These are phyloP conservation scores for Pseudococcus longispinus DNA, from an alignment of 2,888 invertebrate genomes.

Conservation along the genomic window DNA sequence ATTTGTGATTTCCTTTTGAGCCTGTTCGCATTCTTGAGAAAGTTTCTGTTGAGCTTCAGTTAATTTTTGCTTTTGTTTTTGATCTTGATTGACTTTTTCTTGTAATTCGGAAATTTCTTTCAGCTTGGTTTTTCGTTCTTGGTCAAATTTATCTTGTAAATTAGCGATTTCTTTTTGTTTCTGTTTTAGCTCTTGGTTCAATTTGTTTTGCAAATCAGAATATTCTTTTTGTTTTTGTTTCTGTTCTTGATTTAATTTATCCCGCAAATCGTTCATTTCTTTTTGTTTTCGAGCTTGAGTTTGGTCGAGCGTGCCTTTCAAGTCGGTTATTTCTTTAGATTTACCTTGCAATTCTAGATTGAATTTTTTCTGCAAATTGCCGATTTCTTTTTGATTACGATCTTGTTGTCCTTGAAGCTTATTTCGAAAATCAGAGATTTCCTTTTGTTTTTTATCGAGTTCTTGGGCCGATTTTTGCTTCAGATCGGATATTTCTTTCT, in stretches of 20 bases:
- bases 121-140: neutral
- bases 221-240: slow-evolving; percentile 37
- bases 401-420: neutral
- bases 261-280: slow-evolving; percentile 18
- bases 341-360: neutral
- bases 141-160: neutral
- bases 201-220: neutral
- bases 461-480: neutral
- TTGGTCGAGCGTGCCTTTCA: neutral
- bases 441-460: neutral
- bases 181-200: neutral
- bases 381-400: neutral
- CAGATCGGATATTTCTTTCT: neutral
- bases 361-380: neutral
- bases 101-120: slow-evolving; percentile 50
- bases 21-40: slow-evolving; percentile 50
- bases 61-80: slow-evolving; percentile 55
- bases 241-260: neutral
- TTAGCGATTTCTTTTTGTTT: slow-evolving; percentile 41
- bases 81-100: slow-evolving; percentile 45
- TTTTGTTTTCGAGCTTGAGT: slow-evolving; percentile 1
- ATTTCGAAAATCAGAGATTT: neutral
- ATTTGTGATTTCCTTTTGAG: slow-evolving; percentile 53
- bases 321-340: neutral
- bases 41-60: slow-evolving; percentile 35